Conservation (phyloP, 2,797 vertebrate genomes). For the Telmatherina bonti region DNA sequence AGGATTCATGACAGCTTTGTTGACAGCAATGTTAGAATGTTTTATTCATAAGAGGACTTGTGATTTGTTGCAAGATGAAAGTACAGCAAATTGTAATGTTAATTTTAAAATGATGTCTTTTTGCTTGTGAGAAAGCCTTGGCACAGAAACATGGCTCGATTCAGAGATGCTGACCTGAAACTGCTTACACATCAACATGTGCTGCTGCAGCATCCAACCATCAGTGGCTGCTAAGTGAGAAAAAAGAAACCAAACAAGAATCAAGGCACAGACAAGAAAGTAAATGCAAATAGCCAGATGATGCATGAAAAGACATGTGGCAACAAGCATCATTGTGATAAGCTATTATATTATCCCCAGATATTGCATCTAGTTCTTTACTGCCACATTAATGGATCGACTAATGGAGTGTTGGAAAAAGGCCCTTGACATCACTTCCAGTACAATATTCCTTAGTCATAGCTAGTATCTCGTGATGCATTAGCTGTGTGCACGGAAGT, state of each 20-base stretch:
- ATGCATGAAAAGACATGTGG: not conserved
- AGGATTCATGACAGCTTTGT: not conserved
- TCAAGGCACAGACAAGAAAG: not conserved
- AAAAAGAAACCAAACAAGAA: conserved; percentile 5
- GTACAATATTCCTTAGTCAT: conserved; percentile 28
- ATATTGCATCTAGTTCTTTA: not conserved
- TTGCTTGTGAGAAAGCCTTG: not conserved
- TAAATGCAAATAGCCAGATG: not conserved
- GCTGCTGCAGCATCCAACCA: conserved; percentile 30
- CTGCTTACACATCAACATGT: conserved; percentile 32
- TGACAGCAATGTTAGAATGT: not conserved
- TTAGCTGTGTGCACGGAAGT: conserved; percentile 10
- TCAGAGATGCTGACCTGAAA: conserved; percentile 38
- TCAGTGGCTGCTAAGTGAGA: conserved; percentile 22
- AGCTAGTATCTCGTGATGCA: conserved; percentile 7
- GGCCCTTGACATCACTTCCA: conserved; percentile 26
- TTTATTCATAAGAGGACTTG: not conserved
- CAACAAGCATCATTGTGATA: conserved; percentile 1
- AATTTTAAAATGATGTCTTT: not conserved
- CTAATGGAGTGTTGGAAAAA: conserved; percentile 40
- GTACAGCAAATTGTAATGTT: not conserved
- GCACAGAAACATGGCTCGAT: not conserved
- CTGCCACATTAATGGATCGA: conserved; percentile 27
- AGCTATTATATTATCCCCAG: conserved; percentile 4
- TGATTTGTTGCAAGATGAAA: not conserved